Percentiles rank a stretch among this genome's conserved stretches.
Evolutionary conservation across 2,888 invertebrate species (phyloP).

Genomic region (Anthoptus insignis): DNA sequence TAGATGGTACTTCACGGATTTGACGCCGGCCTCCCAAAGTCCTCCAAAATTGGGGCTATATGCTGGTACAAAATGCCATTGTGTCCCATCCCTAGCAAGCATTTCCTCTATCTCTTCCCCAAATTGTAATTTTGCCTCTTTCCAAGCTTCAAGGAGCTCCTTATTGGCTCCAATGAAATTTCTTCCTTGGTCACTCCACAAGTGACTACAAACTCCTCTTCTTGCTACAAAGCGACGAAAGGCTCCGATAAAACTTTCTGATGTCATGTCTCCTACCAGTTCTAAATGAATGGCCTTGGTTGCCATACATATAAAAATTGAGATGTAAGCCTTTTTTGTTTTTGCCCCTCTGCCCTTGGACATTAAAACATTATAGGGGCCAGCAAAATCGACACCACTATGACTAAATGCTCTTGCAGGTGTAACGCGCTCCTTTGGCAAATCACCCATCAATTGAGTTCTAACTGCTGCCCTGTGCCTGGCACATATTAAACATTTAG

Average conservation of each 20-base stretch:
- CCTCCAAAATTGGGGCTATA: constrained; percentile 5
- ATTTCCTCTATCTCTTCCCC: too few relatives aligned
- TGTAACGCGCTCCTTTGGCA: too few relatives aligned
- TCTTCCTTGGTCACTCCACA: neutral
- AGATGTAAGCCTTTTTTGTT: too few relatives aligned
- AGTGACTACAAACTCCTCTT: neutral
- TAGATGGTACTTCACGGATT: neutral
- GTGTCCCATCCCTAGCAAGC: neutral
- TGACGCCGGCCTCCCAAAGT: constrained; percentile 4
- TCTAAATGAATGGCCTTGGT: too few relatives aligned
- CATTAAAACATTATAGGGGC: too few relatives aligned
- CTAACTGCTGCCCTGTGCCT: neutral
- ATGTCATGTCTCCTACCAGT: too few relatives aligned
- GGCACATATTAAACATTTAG: neutral
- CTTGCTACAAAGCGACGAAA: neutral
- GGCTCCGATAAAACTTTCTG: neutral
- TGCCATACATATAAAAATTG: too few relatives aligned
- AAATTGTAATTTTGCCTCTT: neutral
- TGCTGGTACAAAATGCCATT: constrained; percentile 12
- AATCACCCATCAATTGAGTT: too few relatives aligned
- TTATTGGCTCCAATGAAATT: too few relatives aligned
- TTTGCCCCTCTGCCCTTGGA: too few relatives aligned
- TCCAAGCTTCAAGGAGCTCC: neutral
- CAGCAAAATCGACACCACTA: too few relatives aligned
- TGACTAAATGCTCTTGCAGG: too few relatives aligned